Base-by-base conservation (phyloP, 2,888 invertebrate genomes). In the Mesochorus sp. region DNA sequence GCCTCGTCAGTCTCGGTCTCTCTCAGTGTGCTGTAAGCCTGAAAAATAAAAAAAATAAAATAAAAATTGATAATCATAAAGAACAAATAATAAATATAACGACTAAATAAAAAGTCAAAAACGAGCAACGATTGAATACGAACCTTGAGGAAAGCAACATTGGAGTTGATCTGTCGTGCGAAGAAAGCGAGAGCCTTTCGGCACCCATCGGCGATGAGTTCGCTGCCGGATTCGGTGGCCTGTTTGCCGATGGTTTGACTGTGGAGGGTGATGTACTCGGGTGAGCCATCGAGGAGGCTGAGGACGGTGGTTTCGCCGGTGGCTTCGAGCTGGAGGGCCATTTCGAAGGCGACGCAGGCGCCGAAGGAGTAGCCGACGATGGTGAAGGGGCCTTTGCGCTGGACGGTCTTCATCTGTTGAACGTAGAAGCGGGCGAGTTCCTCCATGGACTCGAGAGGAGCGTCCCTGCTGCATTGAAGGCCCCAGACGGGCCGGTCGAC, bases 281-380 rank as follows among this genome's bases (percentile, higher is more conserved):
- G 97, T 21, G 97, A 97, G 44, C 99, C 99, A 92, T 99, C 99
- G 83, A 99, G 92, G 84, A 99, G 93, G 82, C 96, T 94, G 37
- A 98, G 92, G 55, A 93, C 92, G 28, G 93, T 92, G 80, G 88
- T 91, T 86, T 94, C 93, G 1, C 93, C 93, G 31, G 86, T 91
- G 82, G 92, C 92, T 89, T 97, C 96, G 67, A 99, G 92, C 89
- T 96, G 96, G 31, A 96, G 92, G 24, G 97, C 97, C 95, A 99
- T 98, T 92, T 99, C 99, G 90, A 98, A 97, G 14, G 98, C 98
- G 34, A 99, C 96, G 84, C 96, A 95, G 44, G 97, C 97, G 79
- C 99, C 99, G 91, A 97, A 99, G 0, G 99, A 99, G 92, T 99
- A 99, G 1, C 99, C 99, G 49, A 96, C 94, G 81, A 99, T 92